phyloP scores from a whole-genome alignment of 2,113 vertebrate species.

The Sciurus niger region DNA sequence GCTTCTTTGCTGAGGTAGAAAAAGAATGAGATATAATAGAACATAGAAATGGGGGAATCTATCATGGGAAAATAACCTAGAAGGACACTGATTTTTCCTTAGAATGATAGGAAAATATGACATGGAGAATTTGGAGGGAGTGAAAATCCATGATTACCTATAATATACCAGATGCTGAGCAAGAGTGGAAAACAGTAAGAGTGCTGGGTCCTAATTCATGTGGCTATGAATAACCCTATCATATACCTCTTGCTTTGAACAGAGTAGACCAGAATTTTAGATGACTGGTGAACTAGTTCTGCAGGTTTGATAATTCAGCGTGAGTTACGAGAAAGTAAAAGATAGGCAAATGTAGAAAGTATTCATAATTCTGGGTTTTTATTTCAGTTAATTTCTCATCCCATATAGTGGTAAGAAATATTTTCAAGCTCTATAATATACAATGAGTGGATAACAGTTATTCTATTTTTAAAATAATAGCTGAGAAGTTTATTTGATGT shows the following conservation, averaged over 20 bases:
- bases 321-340: background rate
- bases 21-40: background rate
- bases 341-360: background rate
- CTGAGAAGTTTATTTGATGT: background rate
- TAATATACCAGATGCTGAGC: background rate
- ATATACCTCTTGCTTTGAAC: background rate
- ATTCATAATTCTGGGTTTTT: background rate
- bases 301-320: background rate
- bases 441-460: background rate
- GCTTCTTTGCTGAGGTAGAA: background rate
- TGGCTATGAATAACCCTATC: background rate
- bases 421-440: background rate
- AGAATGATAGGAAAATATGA: background rate
- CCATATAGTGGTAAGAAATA: background rate
- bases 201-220: background rate
- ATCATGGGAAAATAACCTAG: background rate
- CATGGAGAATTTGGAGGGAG: background rate
- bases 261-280: background rate
- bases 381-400: background rate
- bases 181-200: background rate
- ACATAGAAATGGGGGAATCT: background rate
- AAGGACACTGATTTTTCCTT: background rate
- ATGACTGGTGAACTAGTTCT: background rate
- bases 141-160: background rate
- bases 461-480: background rate